Evolutionary conservation across 2,888 invertebrate species (phyloP), one percentile per base, ranked within the genome.

Genomic region (Acleris laterana): DNA sequence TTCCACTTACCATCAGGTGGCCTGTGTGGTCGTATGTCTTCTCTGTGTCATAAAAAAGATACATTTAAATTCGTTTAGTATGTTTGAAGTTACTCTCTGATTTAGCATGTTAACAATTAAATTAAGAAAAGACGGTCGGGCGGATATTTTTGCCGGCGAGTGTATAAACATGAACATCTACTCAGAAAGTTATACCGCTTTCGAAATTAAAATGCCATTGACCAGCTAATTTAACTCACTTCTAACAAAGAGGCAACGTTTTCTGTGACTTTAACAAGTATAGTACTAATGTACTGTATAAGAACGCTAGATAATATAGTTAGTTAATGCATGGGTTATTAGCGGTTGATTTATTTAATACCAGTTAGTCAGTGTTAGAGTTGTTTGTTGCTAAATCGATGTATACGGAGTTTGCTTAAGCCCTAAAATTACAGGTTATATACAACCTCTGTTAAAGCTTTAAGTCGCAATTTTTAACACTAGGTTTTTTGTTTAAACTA

Each of bases 241-340:
- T 42, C 42, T 55, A 55, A 55, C 22, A 62, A 66, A 62, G 56
- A 51, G 61, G 65, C 61, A 65, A 65, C 65, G 42, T 66, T 66
- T 61, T 66, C 61, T 61, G 62, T 66, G 61, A 66, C 61, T 61
- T 50, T 57, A 46, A 44, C 17, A 32, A 56, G 61, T 51, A 61
- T 57, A 50, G 61, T 57, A 66, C 51, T 57, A 56, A 62, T 56
- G 68, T 68, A 70, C 78, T 75, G 79, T 83, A 32, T 32, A 83
- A 82, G 80, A 85, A 82, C 84, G 89, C 89, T 89, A 89, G 89
- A 80, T 73, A 77, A 77, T n/a, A 79, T 90, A 88, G 88, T 71
- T 89, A 87, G 85, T 80, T 69, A 82, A 80, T 83, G 85, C 86
- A 83, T 87, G 83, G 79, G 72, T 81, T 77, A 79, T 80, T 84